Evolutionary conservation across 2,888 invertebrate species (phyloP).

Genomic region (Hemistola chrysoprasaria): DNA sequence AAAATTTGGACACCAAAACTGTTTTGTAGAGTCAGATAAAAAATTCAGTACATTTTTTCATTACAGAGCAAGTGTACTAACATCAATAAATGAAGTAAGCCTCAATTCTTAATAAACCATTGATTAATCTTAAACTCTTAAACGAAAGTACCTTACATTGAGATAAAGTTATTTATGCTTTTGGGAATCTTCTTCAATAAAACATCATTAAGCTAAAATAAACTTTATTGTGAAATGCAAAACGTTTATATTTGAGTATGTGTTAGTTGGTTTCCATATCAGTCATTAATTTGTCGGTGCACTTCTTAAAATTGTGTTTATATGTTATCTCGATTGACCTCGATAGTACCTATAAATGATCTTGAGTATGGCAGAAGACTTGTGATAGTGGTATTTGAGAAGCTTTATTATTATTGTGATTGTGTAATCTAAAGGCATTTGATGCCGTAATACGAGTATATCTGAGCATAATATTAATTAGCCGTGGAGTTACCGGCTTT

Average conservation of each 20-base stretch:
- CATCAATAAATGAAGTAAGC: constrained; percentile 28
- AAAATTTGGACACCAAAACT: too few species aligned
- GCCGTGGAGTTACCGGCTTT: too few species aligned
- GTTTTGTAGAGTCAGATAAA: too few species aligned
- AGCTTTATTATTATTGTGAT: too few species aligned
- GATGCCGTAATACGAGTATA: too few species aligned
- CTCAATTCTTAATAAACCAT: constrained; percentile 29
- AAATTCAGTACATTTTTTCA: too few species aligned
- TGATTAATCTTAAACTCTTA: constrained; percentile 31
- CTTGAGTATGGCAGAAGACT: constrained; percentile 23
- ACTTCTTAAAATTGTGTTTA: constrained; percentile 46
- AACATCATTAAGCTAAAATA: constrained; percentile 7
- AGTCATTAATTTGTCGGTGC: constrained; percentile 55
- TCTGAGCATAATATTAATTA: too few species aligned
- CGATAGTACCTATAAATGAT: constrained; percentile 39
- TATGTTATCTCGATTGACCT: constrained; percentile 53
- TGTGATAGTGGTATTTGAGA: not conserved
- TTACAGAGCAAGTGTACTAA: not conserved
- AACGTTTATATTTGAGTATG: constrained; percentile 29
- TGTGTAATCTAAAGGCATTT: too few species aligned
- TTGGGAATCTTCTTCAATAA: constrained; percentile 19
- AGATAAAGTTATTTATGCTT: constrained; percentile 42
- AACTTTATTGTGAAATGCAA: constrained; percentile 7
- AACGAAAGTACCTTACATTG: constrained; percentile 37
- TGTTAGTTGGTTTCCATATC: constrained; percentile 30